Conservation (phyloP, 2,888 invertebrate genomes). For the Himalopsyche kuldschensis region DNA sequence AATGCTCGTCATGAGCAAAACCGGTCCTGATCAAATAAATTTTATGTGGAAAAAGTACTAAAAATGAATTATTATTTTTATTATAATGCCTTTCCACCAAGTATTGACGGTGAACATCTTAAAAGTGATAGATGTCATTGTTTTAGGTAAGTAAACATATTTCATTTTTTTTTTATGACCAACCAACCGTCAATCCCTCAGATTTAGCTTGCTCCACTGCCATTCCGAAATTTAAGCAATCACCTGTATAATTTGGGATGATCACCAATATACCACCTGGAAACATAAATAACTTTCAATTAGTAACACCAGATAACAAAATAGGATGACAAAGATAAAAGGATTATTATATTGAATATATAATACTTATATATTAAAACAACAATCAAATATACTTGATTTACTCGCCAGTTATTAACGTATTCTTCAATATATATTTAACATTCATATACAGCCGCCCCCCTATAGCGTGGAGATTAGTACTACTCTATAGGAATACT, state of each 20-base stretch:
- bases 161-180: too few relatives aligned
- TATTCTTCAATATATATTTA: not conserved
- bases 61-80: too few relatives aligned
- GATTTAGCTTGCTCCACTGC: conserved; percentile 74
- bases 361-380: not conserved
- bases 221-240: conserved; percentile 79
- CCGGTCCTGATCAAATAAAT: too few relatives aligned
- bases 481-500: too few relatives aligned
- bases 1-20: too few relatives aligned
- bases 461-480: too few relatives aligned
- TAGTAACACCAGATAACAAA: not conserved
- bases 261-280: conserved; percentile 71
- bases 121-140: too few relatives aligned
- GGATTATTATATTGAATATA: not conserved
- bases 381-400: not conserved
- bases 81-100: too few relatives aligned
- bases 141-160: too few relatives aligned
- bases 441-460: too few relatives aligned
- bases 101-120: too few relatives aligned
- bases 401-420: not conserved
- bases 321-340: not conserved
- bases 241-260: conserved; percentile 77
- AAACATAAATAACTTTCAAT: conserved; percentile 19
- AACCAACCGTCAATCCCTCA: conserved; percentile 62
- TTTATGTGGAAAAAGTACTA: too few relatives aligned